phyloP scores from a whole-genome alignment of 2,113 vertebrate species.

The Phylloscopus whistleri region DNA sequence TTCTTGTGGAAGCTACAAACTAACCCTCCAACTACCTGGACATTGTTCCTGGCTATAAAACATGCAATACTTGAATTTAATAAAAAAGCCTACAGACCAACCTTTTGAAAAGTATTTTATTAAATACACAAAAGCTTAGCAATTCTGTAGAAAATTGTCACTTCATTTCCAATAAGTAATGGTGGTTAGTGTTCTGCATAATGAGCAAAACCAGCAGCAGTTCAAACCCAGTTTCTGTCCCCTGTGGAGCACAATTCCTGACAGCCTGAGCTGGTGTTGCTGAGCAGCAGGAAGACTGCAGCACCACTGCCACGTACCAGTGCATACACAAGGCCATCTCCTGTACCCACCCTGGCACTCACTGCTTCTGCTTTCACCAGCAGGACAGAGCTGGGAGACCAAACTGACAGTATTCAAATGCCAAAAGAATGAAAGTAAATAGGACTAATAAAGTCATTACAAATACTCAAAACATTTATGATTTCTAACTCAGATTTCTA shows the following conservation, averaged over 20 bases:
- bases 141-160: not conserved
- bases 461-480: not conserved
- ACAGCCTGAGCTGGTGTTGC: not conserved
- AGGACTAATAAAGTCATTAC: not conserved
- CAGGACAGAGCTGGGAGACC: not conserved
- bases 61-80: not conserved
- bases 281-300: not conserved
- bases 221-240: not conserved
- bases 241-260: not conserved
- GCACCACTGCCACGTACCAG: rapidly evolving
- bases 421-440: not conserved
- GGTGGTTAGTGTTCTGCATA: not conserved
- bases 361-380: not conserved
- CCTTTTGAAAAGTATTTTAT: constrained; percentile 2
- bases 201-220: not conserved
- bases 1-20: not conserved
- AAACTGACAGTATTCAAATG: not conserved
- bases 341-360: not conserved
- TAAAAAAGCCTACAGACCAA: not conserved
- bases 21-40: not conserved
- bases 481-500: not conserved
- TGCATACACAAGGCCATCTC: not conserved
- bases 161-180: not conserved
- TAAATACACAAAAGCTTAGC: constrained; percentile 32
- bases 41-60: not conserved